Conservation (phyloP, 2,797 vertebrate species). For the Xenopus petersii region DNA sequence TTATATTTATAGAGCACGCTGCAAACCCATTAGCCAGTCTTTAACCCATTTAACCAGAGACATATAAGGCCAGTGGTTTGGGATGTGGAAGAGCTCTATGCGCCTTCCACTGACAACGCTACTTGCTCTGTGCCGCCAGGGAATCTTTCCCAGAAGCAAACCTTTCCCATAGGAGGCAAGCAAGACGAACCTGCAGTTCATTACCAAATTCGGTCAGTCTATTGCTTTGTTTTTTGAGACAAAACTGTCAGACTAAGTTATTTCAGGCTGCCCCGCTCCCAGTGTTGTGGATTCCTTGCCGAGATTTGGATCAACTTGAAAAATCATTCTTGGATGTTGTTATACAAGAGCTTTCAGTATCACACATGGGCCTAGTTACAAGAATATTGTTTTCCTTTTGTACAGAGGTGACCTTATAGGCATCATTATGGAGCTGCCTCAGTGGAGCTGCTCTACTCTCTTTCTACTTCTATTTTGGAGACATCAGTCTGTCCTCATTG, state of each 20-base stretch:
- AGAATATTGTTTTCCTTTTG: conserved; percentile 19
- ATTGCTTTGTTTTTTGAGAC: conserved; percentile 30
- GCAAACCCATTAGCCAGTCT: no score
- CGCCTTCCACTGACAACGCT: background rate
- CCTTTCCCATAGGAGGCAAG: conserved; percentile 1
- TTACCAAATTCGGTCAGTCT: conserved; percentile 43
- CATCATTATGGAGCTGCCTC: background rate
- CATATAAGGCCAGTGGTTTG: no score
- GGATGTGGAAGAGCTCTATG: no score
- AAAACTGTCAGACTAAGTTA: conserved; percentile 40
- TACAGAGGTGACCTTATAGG: background rate
- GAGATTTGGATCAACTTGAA: conserved; percentile 42
- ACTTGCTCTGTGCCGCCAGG: no score
- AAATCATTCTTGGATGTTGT: conserved; percentile 43
- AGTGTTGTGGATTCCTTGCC: conserved; percentile 43
- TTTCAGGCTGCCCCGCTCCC: conserved; percentile 31
- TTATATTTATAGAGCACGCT: no score
- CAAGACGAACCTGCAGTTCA: conserved; percentile 24
- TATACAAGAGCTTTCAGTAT: conserved; percentile 41
- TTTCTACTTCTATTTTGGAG: background rate
- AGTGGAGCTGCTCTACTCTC: no score
- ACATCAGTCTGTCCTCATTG: background rate
- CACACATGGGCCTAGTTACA: conserved; percentile 40
- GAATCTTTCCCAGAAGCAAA: conserved; percentile 1
- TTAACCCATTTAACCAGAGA: no score